Evolutionary conservation across 2,113 vertebrate species (phyloP), one percentile per base, ranked within the genome.

Genomic region (Elanoides forficatus): DNA sequence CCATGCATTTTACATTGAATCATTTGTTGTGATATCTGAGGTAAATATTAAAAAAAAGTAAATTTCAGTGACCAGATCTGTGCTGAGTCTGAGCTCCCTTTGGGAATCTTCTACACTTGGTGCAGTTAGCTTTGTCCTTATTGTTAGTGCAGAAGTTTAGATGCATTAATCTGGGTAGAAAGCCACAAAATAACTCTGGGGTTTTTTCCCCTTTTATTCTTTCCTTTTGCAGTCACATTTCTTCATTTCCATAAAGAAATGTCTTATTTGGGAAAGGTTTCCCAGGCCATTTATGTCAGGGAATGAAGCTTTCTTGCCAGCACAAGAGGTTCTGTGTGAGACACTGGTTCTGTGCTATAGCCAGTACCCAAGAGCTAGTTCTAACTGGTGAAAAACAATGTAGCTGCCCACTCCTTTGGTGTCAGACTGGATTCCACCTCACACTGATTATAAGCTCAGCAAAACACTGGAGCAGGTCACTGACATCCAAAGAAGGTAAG

Each of bases 281-380:
- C 30, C 22, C 26, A 25, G 45, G 53, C 47, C 15, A 0, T 9
- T 50, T 42, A 16, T 23, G 1, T 1, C 3, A 1, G 10, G 17
- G 29, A 62, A 42, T 5, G 22, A 42, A 62, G 40, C 7, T 68
- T 18, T 65, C 9, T 23, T 73, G 71, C 34, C 45, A 42, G 72
- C 20, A 74, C 12, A 65, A 34, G 18, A n/a, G 10, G 15, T 40
- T 78, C 29, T 70, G 13, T 38, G 19, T 19, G 55, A 71, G 88
- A 9, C 5, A 4, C 14, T 26, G 8, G 32, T 65, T 84, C 60
- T 50, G 56, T 18, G 40, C 11, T 60, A 3, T 21, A n/a, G 23
- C 17, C 6, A 15, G 32, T 15, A 75, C 7, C 13, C 25, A 21
- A 15, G 8, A 26, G 25, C 38, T 74, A 17, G 32, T 32, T n/a